Evolutionary conservation across 1,140 invertebrate species (phyloP).

Genomic region (Ridgeia piscesae): DNA sequence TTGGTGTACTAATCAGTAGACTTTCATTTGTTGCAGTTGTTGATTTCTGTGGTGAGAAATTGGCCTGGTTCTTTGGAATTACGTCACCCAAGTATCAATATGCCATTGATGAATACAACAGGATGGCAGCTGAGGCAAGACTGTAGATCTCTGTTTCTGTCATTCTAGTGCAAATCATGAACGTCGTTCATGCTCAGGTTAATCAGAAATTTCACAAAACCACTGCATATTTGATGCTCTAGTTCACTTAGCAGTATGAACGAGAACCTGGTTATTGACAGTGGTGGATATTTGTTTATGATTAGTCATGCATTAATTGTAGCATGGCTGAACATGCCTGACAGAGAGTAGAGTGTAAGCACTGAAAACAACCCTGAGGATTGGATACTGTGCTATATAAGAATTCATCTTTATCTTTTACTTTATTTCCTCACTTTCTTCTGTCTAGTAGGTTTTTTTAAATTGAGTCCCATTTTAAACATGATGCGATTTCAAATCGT

Average conservation of each 20-base stretch:
- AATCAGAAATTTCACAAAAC: too few relatives aligned
- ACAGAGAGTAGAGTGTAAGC: too few relatives aligned
- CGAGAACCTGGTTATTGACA: too few relatives aligned
- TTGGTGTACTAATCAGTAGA: neutral
- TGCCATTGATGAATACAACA: constrained; percentile 74
- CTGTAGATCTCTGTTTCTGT: neutral
- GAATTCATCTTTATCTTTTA: too few relatives aligned
- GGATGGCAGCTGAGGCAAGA: constrained; percentile 48
- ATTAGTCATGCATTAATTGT: too few relatives aligned
- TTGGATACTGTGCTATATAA: too few relatives aligned
- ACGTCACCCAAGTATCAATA: constrained; percentile 88
- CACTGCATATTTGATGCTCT: too few relatives aligned
- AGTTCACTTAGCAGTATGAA: too few relatives aligned
- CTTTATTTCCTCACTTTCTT: neutral
- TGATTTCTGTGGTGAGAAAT: constrained; percentile 79
- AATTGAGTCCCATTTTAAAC: neutral
- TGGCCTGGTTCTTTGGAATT: constrained; percentile 85
- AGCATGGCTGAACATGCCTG: too few relatives aligned
- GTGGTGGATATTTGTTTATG: too few relatives aligned
- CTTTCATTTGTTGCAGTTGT: constrained; percentile 62
- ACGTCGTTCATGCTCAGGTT: neutral
- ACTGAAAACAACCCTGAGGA: too few relatives aligned
- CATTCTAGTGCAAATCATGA: neutral
- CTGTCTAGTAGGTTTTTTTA: neutral
- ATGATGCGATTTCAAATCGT: neutral